Base-by-base conservation (phyloP, 2,113 vertebrate genomes). In the Ciconia maguari region DNA sequence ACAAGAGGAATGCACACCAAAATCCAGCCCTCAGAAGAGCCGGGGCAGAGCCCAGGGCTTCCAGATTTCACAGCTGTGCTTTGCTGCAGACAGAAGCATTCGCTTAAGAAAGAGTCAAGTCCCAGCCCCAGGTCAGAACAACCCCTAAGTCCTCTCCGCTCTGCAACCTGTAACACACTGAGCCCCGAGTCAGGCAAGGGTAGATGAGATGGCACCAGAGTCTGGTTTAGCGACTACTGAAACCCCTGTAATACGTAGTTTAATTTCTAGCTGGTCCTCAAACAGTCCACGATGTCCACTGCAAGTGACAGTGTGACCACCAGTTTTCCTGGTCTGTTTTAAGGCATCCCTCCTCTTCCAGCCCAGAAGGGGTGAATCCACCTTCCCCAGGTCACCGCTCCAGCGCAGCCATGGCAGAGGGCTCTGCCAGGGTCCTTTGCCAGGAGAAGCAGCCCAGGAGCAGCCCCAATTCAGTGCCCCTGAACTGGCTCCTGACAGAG, bases 201-300 rank as follows among this genome's bases (percentile, higher is more conserved):
- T 1, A n/a, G 68, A 4, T 2, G 16, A 60, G 69, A 4, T 1
- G 3, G 13, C 30, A 46, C 16, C 55, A 0, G 11, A n/a, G 44
- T 3, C 54, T 36, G n/a, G 8, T 17, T 60, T 3, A 20, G 62
- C 20, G 58, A 11, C 21, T 9, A 7, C 27, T 0, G 5, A 32
- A 17, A 5, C 11, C 34, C 41, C 32, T 2, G 1, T 3, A 34
- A 25, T 1, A 16, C 0, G 1, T 2, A 3, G 2, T 19, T 74
- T 41, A 11, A 21, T 30, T 16, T 38, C 1, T 9, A 66, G 42
- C 51, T 61, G n/a, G 2, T 32, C 34, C 49, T 60, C 42, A 13
- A 46, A 7, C 21, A 9, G 11, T 2, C 54, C 14, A 1, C 3
- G 2, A 19, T 7, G 5, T 3, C 81, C 49, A 1, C 12, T 3